Conservation (phyloP, 1,140 invertebrate species). For the Acromyrmex charruanus region DNA sequence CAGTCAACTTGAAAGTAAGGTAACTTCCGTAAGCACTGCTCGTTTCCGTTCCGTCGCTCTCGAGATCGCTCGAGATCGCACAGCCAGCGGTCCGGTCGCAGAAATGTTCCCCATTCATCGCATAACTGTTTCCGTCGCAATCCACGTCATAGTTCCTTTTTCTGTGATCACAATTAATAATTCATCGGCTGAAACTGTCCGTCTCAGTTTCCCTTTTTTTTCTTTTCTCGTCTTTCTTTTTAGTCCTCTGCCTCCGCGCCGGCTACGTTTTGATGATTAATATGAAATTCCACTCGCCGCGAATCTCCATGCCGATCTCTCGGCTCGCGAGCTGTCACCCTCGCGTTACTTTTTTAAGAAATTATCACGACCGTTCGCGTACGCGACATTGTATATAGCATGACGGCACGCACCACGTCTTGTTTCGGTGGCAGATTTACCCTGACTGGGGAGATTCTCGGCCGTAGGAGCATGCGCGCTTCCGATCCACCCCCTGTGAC, state of each 20-base stretch:
- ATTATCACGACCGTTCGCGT: slow-evolving; percentile 61
- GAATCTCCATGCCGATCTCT: slow-evolving; percentile 30
- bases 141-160: not conserved
- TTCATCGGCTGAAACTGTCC: not conserved
- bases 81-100: not conserved
- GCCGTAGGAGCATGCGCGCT: slow-evolving; percentile 84
- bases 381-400: slow-evolving; percentile 75
- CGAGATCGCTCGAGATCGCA: slow-evolving; percentile 15
- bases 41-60: not conserved
- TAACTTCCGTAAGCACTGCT: not conserved
- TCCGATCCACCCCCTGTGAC: slow-evolving; percentile 78
- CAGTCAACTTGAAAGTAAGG: not conserved
- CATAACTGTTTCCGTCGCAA: not conserved
- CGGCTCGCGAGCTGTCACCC: not conserved
- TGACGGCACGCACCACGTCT: slow-evolving; percentile 82
- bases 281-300: slow-evolving; percentile 14
- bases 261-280: slow-evolving; percentile 34
- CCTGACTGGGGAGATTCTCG: slow-evolving; percentile 85
- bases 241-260: not conserved
- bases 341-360: slow-evolving; percentile 23
- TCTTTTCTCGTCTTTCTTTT: not conserved
- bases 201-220: not conserved
- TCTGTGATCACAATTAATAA: not conserved
- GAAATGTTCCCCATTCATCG: slow-evolving; percentile 3
- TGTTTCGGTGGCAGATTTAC: slow-evolving; percentile 84